Evolutionary conservation across 2,888 invertebrate genomes (phyloP).

Genomic region (Caprella mutica): DNA sequence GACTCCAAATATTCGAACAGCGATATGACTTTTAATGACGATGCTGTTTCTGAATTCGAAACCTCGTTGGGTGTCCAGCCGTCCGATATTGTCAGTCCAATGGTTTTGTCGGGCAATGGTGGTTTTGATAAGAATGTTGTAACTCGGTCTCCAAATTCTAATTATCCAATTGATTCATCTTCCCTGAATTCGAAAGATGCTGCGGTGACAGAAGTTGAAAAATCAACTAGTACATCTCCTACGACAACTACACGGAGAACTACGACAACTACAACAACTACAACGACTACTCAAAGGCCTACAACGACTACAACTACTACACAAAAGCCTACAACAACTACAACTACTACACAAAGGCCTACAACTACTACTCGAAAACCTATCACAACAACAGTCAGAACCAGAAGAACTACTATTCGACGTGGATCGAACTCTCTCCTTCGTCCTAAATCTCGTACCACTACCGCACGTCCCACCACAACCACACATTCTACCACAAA

Average conservation of each 20-base stretch:
- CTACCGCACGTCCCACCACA: no score
- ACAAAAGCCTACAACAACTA: not conserved
- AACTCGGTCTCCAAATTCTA: not conserved
- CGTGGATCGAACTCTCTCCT: no score
- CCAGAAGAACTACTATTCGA: not conserved
- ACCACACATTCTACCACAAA: no score
- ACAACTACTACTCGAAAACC: not conserved
- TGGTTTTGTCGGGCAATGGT: no score
- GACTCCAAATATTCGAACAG: no score
- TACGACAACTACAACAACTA: constrained; percentile 1
- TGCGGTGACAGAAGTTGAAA: not conserved
- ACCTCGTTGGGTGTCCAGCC: no score
- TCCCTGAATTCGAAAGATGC: not conserved
- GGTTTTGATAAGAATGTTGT: no score
- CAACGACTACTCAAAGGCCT: not conserved
- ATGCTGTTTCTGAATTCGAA: no score
- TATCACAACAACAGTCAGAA: not conserved
- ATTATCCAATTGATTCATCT: not conserved
- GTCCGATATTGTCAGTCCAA: no score
- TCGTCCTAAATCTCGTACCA: no score
- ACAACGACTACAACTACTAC: not conserved
- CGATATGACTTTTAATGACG: no score
- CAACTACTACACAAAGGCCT: not conserved
- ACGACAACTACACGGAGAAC: not conserved
- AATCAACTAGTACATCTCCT: not conserved